Evolutionary conservation across 2,888 invertebrate genomes (phyloP).

Genomic region (Phengaris alcon): DNA sequence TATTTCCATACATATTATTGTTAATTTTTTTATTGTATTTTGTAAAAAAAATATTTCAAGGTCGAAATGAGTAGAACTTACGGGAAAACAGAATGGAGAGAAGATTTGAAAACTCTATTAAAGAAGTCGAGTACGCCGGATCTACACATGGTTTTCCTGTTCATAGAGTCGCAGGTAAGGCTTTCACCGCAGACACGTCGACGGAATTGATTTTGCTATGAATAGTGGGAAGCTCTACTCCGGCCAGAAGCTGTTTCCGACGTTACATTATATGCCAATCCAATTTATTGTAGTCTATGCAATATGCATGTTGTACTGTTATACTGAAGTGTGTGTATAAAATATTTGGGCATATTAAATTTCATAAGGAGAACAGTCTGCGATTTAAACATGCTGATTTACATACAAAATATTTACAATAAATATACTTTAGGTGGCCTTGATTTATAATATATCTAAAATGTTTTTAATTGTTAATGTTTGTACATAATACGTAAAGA

Average conservation of each 20-base stretch:
- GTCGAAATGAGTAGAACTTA: slow-evolving; percentile 95
- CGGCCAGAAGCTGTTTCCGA: neutral
- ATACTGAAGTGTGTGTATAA: neutral
- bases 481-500: slow-evolving; percentile 65
- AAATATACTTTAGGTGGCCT: neutral
- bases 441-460: neutral
- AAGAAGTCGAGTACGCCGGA: slow-evolving; percentile 90
- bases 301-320: neutral
- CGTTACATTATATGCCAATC: neutral
- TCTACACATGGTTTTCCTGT: slow-evolving; percentile 92
- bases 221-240: neutral
- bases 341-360: neutral
- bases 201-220: neutral
- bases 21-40: neutral
- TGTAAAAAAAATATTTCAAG: slow-evolving; percentile 62
- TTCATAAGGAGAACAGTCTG: neutral
- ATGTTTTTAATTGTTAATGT: neutral
- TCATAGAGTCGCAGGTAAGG: slow-evolving; percentile 91
- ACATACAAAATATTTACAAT: neutral
- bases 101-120: slow-evolving; percentile 91
- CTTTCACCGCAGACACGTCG: neutral
- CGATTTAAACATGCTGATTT: neutral
- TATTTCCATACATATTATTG: neutral
- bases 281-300: neutral
- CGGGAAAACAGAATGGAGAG: slow-evolving; percentile 91